A percentile compares a stretch with the other conserved stretches of the same genome.
phyloP scores from a whole-genome alignment of 2,888 invertebrate genomes.

The Sphaerophoria taeniata region DNA sequence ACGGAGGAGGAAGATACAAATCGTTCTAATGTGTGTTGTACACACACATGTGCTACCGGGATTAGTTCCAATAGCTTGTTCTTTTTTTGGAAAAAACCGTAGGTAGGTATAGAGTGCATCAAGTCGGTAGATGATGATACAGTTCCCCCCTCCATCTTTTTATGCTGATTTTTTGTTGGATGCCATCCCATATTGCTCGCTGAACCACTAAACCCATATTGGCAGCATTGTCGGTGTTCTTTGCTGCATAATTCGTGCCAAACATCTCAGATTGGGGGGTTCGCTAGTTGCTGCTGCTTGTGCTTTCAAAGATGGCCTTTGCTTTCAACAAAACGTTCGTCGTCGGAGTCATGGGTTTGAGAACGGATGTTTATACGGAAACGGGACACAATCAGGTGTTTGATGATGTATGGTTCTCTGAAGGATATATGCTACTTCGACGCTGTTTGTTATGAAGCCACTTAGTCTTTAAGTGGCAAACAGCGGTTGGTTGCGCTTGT shows the following conservation, averaged over 20 bases:
- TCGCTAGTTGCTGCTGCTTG: neutral
- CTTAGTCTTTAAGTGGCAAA: constrained; percentile 31
- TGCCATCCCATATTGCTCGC: constrained; percentile 6
- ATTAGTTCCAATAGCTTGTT: constrained; percentile 72
- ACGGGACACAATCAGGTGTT: constrained; percentile 56
- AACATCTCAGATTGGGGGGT: constrained; percentile 61
- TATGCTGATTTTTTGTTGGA: constrained; percentile 3
- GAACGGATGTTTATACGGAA: neutral
- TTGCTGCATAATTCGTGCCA: constrained; percentile 64
- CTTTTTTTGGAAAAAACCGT: constrained; percentile 45
- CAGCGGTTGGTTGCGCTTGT: constrained; percentile 51
- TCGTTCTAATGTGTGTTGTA: constrained; percentile 50
- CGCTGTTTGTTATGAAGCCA: neutral
- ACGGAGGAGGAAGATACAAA: constrained; percentile 12
- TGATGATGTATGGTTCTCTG: constrained; percentile 48
- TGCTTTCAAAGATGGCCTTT: constrained; percentile 59
- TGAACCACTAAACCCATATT: constrained; percentile 50
- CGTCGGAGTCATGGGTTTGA: neutral
- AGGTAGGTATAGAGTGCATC: neutral
- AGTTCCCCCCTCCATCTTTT: neutral
- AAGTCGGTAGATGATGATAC: constrained; percentile 10
- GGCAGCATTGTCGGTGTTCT: constrained; percentile 53
- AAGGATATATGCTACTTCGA: constrained; percentile 28
- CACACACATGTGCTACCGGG: constrained; percentile 59
- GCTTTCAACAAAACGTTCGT: constrained; percentile 42